These are phyloP conservation scores for Erythrocebus patas DNA, from an alignment of 2,113 vertebrate species.

Conservation along the genomic window DNA sequence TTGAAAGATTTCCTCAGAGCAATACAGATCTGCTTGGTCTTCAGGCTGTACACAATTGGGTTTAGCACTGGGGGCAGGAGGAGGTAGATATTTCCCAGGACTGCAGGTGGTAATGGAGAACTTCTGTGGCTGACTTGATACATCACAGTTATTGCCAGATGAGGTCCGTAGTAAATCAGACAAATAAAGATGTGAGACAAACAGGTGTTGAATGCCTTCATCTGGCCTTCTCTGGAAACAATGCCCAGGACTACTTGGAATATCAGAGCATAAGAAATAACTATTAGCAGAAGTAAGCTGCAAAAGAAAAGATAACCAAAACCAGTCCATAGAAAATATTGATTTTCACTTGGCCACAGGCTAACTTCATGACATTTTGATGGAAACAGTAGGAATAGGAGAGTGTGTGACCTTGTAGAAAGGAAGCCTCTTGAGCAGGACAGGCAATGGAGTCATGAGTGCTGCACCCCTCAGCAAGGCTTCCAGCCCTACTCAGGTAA, in stretches of 20 bases:
- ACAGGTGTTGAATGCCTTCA: conserved; percentile 56
- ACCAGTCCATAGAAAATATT: conserved; percentile 45
- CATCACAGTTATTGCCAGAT: conserved; percentile 21
- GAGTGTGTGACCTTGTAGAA: conserved; percentile 19
- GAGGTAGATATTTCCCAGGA: conserved; percentile 45
- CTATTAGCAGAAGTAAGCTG: conserved; percentile 31
- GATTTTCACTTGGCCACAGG: conserved; percentile 40
- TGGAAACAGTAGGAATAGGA: conserved; percentile 44
- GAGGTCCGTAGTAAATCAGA: conserved; percentile 35
- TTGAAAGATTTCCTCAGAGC: conserved; percentile 31
- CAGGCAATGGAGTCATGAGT: neutral
- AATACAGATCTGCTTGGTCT: conserved; percentile 50
- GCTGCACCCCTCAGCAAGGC: conserved; percentile 22
- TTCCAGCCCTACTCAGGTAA: conserved; percentile 12
- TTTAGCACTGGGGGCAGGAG: conserved; percentile 36
- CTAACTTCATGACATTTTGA: conserved; percentile 46
- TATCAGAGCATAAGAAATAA: conserved; percentile 36
- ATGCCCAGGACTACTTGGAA: conserved; percentile 22
- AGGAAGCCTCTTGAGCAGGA: conserved; percentile 18
- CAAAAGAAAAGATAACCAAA: conserved; percentile 52
- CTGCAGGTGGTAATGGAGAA: conserved; percentile 21
- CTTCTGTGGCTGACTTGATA: neutral
- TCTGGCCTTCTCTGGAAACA: conserved; percentile 34
- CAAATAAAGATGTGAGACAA: conserved; percentile 47
- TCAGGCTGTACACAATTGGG: conserved; percentile 55